These are phyloP conservation scores for Drosophila subquinaria DNA, from an alignment of 2,888 invertebrate species.

Conservation along the genomic window DNA sequence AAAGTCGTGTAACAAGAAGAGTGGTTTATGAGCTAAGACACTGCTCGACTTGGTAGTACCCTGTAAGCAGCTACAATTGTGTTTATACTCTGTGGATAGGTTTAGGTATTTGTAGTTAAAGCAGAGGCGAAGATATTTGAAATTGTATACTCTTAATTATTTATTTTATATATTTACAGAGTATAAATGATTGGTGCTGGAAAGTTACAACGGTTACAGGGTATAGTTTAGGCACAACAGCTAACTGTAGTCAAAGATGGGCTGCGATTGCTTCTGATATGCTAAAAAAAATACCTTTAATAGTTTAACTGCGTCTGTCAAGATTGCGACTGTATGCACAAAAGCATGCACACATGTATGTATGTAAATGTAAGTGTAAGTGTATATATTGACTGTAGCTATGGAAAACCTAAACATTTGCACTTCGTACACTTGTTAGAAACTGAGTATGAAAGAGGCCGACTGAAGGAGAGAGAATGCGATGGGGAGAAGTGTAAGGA, in stretches of 20 bases:
- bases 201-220: not conserved
- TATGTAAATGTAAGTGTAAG: not conserved
- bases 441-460: conserved; percentile 47
- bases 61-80: not conserved
- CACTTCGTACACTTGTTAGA: conserved; percentile 68
- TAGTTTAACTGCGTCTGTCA: conserved; percentile 34
- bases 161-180: no score
- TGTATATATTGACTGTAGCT: conserved; percentile 47
- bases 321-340: conserved; percentile 23
- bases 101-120: not conserved
- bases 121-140: not conserved
- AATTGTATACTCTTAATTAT: no score
- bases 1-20: not conserved
- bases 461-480: conserved; percentile 5
- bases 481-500: not conserved
- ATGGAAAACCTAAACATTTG: conserved; percentile 75
- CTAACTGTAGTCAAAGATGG: not conserved
- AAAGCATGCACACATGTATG: not conserved
- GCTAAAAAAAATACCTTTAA: conserved; percentile 19
- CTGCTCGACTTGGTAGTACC: not conserved
- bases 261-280: conserved; percentile 12
- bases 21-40: no score
- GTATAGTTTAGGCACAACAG: not conserved
- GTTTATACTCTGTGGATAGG: not conserved
- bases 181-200: no score